Base-by-base conservation (phyloP, 2,797 vertebrate species). In the Antennarius maculatus region DNA sequence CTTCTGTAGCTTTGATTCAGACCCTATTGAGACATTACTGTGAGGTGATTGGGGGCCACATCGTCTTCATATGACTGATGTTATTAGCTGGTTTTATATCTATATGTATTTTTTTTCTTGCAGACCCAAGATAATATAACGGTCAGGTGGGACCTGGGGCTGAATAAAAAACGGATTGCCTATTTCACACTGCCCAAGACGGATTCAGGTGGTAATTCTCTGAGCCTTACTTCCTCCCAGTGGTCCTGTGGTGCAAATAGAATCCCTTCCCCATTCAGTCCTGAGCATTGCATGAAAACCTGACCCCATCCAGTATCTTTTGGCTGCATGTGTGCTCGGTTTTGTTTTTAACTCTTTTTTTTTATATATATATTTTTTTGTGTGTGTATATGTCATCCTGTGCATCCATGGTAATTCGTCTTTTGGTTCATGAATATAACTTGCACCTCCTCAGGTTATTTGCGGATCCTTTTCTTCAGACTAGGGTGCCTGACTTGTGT, bases 101-200 rank as follows among this genome's bases (percentile, higher is more conserved):
- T 7, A 4, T 71, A 13, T 31, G 1, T 61, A 4, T 59, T 47
- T 31, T 65, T 27, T 47, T 66, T 50, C 11, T 4, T 71, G n/a
- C 77, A 99, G 98, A 99, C 97, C 72, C 98, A 99, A 91, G 98
- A 99, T 90, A 99, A 98, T 93, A 99, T 99, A 93, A 99, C 97
- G 13, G 97, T 99, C 88, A 95, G 97, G 86, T 99, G 97, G 97
- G 97, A 99, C 92, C 94, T 99, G 91, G 98, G 98, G 66, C 94
- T 99, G 90, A 99, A 99, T 94, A 99, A 99, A 95, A 99, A 99
- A 88, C 94, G 97, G 92, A 99, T 99, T 92, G 98, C 98, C 80
- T 99, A 99, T 94, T 99, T 99, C 94, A 97, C 96, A 64, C 92
- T 99, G 88, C 98, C 98, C 92, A 99, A 99, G 95, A 99, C 97